Evolutionary conservation across 2,113 vertebrate species (phyloP).

Genomic region (Abramis brama): DNA sequence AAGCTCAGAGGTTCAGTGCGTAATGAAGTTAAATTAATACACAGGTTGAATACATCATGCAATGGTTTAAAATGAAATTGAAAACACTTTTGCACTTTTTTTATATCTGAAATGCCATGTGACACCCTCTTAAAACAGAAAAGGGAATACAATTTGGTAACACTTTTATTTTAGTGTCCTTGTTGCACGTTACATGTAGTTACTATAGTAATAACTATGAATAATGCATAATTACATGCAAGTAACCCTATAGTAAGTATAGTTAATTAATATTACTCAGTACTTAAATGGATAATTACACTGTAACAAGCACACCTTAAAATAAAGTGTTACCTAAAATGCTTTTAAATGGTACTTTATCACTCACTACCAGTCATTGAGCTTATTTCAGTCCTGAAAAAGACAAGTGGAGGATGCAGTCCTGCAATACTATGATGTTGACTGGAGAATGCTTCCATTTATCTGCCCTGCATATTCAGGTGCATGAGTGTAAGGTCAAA

Average conservation of each 20-base stretch:
- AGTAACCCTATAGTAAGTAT: too few species aligned
- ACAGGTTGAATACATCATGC: neutral
- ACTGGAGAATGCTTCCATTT: conserved; percentile 5
- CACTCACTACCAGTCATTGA: neutral
- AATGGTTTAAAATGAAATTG: neutral
- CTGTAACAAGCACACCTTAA: too few species aligned
- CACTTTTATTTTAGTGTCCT: too few species aligned
- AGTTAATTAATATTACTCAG: too few species aligned
- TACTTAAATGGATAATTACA: too few species aligned
- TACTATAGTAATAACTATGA: too few species aligned
- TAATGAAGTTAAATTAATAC: neutral
- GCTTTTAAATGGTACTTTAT: neutral
- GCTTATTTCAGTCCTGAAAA: neutral
- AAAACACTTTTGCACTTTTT: conserved; percentile 5
- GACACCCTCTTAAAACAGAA: neutral
- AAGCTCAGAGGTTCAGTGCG: neutral
- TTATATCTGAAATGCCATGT: neutral
- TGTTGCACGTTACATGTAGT: too few species aligned
- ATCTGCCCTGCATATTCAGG: conserved; percentile 23
- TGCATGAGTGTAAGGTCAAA: neutral
- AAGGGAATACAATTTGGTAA: neutral
- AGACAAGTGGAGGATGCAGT: neutral
- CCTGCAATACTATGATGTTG: neutral
- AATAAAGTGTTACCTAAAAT: too few species aligned
- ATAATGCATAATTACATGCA: too few species aligned